These are phyloP conservation scores for Lontra canadensis DNA, from an alignment of 2,113 vertebrate genomes.

Conservation along the genomic window DNA sequence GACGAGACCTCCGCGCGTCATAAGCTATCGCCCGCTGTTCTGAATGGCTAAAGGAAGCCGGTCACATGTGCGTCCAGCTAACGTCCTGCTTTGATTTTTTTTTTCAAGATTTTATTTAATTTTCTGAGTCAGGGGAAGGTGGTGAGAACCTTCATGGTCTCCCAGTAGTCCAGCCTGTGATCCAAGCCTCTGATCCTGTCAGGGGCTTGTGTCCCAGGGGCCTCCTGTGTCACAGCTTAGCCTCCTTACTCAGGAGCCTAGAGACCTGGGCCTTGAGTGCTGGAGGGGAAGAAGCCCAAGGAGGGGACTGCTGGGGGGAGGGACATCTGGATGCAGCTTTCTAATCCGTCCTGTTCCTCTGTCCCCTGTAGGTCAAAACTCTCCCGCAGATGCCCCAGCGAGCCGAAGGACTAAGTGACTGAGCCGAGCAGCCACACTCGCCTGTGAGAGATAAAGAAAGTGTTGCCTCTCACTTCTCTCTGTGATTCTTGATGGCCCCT, in stretches of 20 bases:
- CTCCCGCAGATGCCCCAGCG: conserved; percentile 92
- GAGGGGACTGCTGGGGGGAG: background rate
- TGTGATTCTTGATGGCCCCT: conserved; percentile 95
- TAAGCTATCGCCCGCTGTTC: background rate
- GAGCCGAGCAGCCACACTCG: conserved; percentile 78
- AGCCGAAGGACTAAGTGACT: conserved; percentile 87
- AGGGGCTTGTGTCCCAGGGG: background rate
- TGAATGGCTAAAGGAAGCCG: background rate
- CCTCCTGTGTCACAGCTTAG: too few relatives aligned
- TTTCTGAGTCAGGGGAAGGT: background rate
- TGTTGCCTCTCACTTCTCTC: conserved; percentile 93
- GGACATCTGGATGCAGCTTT: background rate
- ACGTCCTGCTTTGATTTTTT: background rate
- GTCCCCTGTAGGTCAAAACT: conserved; percentile 91
- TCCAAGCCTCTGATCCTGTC: background rate
- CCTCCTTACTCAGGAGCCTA: background rate
- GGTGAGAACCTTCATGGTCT: background rate
- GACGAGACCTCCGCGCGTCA: background rate
- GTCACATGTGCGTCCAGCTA: background rate
- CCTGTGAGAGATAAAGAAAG: conserved; percentile 86
- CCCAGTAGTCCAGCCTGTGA: background rate
- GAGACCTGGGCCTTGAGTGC: background rate
- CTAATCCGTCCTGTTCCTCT: background rate
- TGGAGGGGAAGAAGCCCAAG: background rate
- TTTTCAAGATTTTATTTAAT: background rate